Base-by-base conservation (phyloP, 2,797 vertebrate species). In the Falco novaeseelandiae region DNA sequence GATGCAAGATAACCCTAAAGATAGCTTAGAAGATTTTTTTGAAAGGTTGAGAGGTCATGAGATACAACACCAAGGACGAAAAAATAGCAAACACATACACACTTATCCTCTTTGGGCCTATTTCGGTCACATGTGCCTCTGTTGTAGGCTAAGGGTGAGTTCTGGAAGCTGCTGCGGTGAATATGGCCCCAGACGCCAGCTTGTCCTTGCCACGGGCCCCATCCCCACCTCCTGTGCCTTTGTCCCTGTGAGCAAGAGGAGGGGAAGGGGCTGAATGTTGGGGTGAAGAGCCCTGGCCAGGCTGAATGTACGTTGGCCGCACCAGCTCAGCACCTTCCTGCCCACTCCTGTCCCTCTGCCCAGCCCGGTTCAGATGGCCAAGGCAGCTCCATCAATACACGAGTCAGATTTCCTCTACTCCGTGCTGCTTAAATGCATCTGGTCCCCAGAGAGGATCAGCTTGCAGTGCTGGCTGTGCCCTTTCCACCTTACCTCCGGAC, bases 371-470 rank as follows among this genome's bases (percentile, higher is more conserved):
- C 65, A 13, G 76, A 16, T 55, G 77, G 65, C 85, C 79, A 42
- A 65, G 55, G 66, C 85, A 77, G 70, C 22, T 67, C 71, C 12
- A 1, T 82, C 89, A 90, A 65, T 63, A 32, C 66, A 30, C 12
- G 89, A 80, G 40, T 97, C 83, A 67, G 27, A 65, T 97, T 97
- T 93, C 96, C 90, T 78, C 82, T 54, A 3, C 74, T 89, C 89
- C 6, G 3, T 32, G 54, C 89, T 62, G 81, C 86, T 94, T 44
- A 71, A 82, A 74, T 57, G 86, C 87, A 58, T 57, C 61, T 74
- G 79, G 12, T 92, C 94, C 14, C 93, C 1, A 0, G 92, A 93
- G 93, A 77, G 84, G 78, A 95, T 96, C 97, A 58, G 17, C 54
- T 95, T 92, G 78, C 93, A 15, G 17, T 84, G 90, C 86, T 77